Evolutionary conservation across 2,797 vertebrate genomes (phyloP), one percentile per base, ranked within the genome.

Genomic region (Morelia viridis): DNA sequence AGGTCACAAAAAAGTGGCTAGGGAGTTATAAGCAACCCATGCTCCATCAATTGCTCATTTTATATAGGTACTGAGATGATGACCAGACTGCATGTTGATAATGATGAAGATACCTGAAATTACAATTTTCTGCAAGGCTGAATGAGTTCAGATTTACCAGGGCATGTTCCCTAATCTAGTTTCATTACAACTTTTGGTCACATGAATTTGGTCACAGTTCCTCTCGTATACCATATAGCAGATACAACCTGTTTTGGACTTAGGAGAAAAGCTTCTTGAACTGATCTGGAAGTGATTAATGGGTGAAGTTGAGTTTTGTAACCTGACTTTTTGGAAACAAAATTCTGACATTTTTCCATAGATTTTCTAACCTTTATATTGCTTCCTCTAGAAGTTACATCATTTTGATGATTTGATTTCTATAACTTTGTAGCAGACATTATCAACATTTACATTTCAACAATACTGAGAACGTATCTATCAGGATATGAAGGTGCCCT

Each of bases 361-460:
- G 31, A 62, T 87, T 28, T 57, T 87, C 68, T 83, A 60, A 83
- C 46, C 57, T 92, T 87, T 90, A 65, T 88, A 10, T 88, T 31
- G 58, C 31, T 92, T 83, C 12, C 68, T 90, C 87, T 71, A 92
- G 89, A 90, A 41, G 85, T 87, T 83, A 90, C n/a, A 92, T 90
- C 89, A 57, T 84, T 92, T 92, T 46, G 60, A 88, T 35, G 80
- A 71, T 90, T 88, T 88, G 89, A 92, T 92, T 71, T 92, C 89
- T 88, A 92, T 88, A 90, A 92, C 89, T 92, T 65, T 90, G 68
- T 53, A 58, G 85, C 68, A 80, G 68, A 83, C 26, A 94, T 94
- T 84, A 76, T 85, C 91, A 94, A 89, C 28, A 50, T 83, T 92
- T 65, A 84, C 85, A 90, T 84, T 87, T 92, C 89, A 95, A 96